phyloP scores from a whole-genome alignment of 2,113 vertebrate genomes.

The Pelecanus crispus region DNA sequence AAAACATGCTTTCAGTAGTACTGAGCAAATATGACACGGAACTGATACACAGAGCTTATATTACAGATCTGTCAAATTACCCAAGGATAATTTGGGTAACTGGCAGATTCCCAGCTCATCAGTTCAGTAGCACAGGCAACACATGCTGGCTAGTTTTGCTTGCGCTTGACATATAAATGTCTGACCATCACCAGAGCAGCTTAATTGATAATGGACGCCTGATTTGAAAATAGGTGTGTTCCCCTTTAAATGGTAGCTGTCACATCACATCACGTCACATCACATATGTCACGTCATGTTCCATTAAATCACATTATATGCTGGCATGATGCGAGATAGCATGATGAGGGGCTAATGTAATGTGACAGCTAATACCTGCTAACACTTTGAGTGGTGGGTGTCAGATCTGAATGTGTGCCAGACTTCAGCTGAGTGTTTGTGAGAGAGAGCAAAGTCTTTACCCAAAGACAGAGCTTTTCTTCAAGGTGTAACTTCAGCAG shows the following conservation, averaged over 20 bases:
- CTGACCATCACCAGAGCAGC: conserved; percentile 41
- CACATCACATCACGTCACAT: conserved; percentile 50
- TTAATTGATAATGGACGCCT: conserved; percentile 53
- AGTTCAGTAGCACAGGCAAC: conserved; percentile 4
- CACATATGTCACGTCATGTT: conserved; percentile 52
- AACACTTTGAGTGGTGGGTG: conserved; percentile 39
- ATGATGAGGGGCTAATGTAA: conserved; percentile 39
- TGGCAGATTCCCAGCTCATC: conserved; percentile 50
- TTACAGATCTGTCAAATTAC: conserved; percentile 54
- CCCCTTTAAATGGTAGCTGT: conserved; percentile 56
- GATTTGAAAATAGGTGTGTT: conserved; percentile 60
- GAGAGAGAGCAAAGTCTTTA: not conserved
- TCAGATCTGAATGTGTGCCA: not conserved
- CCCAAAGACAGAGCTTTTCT: not conserved
- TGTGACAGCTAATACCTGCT: conserved; percentile 60
- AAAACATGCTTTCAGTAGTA: conserved; percentile 31
- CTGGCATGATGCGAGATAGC: conserved; percentile 44
- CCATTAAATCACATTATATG: conserved; percentile 61
- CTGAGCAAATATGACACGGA: conserved; percentile 34
- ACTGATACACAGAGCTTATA: conserved; percentile 42
- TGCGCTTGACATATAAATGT: not conserved
- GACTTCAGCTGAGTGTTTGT: not conserved
- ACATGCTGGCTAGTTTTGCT: conserved; percentile 10
- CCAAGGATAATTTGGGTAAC: conserved; percentile 20
- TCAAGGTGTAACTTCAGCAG: not conserved